A percentile compares a stretch with the other conserved stretches of the same genome.
Conservation (phyloP, 1,140 invertebrate species). For the Solenopsis invicta region DNA sequence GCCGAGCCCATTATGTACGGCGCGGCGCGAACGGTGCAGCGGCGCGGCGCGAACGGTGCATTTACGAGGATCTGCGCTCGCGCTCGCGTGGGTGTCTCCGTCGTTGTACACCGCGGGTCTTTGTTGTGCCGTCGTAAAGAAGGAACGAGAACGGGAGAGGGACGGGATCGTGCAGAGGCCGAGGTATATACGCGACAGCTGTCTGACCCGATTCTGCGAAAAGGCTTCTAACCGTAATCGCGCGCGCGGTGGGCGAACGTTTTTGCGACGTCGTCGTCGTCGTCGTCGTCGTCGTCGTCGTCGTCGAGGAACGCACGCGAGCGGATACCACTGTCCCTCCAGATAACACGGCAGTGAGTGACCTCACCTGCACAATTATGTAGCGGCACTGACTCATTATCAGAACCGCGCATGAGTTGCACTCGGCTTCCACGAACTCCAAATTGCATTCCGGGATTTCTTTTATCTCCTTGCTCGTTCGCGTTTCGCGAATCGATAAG, state of each 20-base stretch:
- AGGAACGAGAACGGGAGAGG: slow-evolving; percentile 18
- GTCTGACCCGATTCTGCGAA: slow-evolving; percentile 73
- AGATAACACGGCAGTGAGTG: slow-evolving; percentile 31
- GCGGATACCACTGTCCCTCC: background rate
- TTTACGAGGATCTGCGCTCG: slow-evolving; percentile 59
- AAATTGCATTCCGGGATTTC: slow-evolving; percentile 19
- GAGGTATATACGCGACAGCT: slow-evolving; percentile 64
- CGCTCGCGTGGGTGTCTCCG: slow-evolving; percentile 52
- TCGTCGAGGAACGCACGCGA: slow-evolving; percentile 9
- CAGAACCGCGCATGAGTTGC: slow-evolving; percentile 66
- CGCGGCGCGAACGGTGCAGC: slow-evolving; percentile 35
- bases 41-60: slow-evolving; percentile 33
- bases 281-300: background rate
- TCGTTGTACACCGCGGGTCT: slow-evolving; percentile 42
- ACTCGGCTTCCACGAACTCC: background rate
- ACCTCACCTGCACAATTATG: slow-evolving; percentile 66
- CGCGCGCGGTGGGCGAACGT: slow-evolving; percentile 52
- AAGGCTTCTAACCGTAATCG: slow-evolving; percentile 68
- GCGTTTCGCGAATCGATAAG: slow-evolving; percentile 2
- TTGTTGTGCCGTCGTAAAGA: slow-evolving; percentile 48
- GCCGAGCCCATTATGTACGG: slow-evolving; percentile 63
- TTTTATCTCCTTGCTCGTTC: slow-evolving; percentile 16
- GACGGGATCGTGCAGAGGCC: slow-evolving; percentile 37
- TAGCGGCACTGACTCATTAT: slow-evolving; percentile 64
- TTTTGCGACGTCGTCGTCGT: slow-evolving; percentile 65